Base-by-base conservation (phyloP, 2,113 vertebrate genomes). In the Numenius arquata region DNA sequence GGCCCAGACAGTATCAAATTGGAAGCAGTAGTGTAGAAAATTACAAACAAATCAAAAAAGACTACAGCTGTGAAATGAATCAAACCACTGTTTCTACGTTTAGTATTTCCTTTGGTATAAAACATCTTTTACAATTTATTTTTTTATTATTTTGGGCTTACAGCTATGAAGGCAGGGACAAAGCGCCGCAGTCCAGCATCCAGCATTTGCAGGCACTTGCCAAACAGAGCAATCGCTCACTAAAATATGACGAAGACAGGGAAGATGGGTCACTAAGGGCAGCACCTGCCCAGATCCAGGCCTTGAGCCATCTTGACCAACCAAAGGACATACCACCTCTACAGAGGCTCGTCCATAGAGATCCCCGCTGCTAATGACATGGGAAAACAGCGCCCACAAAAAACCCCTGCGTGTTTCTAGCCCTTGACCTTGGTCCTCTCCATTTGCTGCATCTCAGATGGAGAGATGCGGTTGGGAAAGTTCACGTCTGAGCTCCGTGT, bases 11-110 rank as follows among this genome's bases (percentile, higher is more conserved):
- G 89, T 96, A 97, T 97, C 98, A 98, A 97, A 98, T 97, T 97
- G 97, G 97, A 98, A 97, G 96, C 97, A 98, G 93, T 90, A 98
- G 98, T 86, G 85, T 98, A 98, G 97, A 98, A 98, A 98, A 98
- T 97, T 97, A 98, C 15, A 22, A 97, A 96, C 97, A 98, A 98
- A 98, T 98, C 95, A 98, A 95, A 98, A 95, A 92, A 95, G 97
- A 94, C 96, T 90, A 95, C 90, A 96, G 97, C 97, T 98, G 98
- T 97, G 97, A 98, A 97, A 96, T 96, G 95, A 97, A 98, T 98
- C 96, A 97, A 97, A 88, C 82, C 62, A n/a, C 76, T 38, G 32
- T 71, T 91, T 73, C 95, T 63, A 89, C 43, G 4, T 85, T 88
- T 85, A 84, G 52, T 32, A 52, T 94, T 97, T 95, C 88, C 88